Percentiles rank a stretch among this genome's conserved stretches.
Conservation (phyloP, 2,888 invertebrate genomes). For the Sinohyriopsis cumingii region DNA sequence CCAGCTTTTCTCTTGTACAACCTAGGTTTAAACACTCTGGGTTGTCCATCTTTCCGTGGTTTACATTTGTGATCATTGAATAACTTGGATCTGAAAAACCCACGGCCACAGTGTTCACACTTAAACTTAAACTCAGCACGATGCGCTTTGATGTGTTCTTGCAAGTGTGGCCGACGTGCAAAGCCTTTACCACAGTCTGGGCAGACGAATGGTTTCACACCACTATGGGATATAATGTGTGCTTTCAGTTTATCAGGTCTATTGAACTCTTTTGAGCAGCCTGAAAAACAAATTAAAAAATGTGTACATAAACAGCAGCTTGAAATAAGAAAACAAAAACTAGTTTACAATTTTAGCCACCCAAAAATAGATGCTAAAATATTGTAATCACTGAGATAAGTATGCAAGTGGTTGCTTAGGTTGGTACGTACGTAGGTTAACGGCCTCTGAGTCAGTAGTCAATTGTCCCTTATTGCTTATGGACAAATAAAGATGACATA, state of each 20-base stretch:
- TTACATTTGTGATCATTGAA: constrained; percentile 65
- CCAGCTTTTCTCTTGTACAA: constrained; percentile 56
- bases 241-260: constrained; percentile 78
- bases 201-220: constrained; percentile 70
- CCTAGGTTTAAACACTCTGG: constrained; percentile 50
- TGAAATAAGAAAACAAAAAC: not conserved
- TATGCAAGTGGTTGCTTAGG: no score
- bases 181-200: constrained; percentile 69
- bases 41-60: constrained; percentile 45
- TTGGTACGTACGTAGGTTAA: no score
- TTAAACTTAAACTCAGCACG: constrained; percentile 60
- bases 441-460: no score
- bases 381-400: no score
- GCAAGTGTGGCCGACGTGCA: constrained; percentile 67
- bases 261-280: constrained; percentile 80
- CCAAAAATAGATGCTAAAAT: no score
- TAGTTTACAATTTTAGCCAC: not conserved
- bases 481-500: no score
- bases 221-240: constrained; percentile 78
- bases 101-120: constrained; percentile 64
- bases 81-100: constrained; percentile 65
- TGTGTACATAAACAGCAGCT: not conserved
- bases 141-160: constrained; percentile 69
- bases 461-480: no score
- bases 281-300: constrained; percentile 53